Base-by-base conservation (phyloP, 2,888 invertebrate species). In the Morpho achilles region DNA sequence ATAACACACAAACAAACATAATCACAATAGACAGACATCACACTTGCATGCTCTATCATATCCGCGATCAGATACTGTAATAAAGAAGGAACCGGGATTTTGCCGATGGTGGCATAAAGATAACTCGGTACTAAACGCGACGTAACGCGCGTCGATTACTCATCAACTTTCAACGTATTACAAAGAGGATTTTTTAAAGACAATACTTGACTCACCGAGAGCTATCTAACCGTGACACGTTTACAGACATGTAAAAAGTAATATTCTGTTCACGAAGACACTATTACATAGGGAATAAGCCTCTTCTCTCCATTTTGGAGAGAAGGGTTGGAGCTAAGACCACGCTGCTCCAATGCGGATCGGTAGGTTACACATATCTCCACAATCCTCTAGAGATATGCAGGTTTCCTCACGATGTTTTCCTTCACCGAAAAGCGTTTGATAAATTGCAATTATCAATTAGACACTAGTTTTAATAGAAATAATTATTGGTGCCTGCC, bases 71-170 rank as follows among this genome's bases (percentile, higher is more conserved):
- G 63, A 66, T 67, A 63, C 69, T 64, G 65, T 64, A 68, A 69
- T 69, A 66, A 67, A 70, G 64, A 66, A 71, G 69, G 67, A 69
- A 69, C 67, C 71, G 70, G 75, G 73, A 75, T 72, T 73, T 71
- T 74, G 75, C 71, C 70, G 77, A 76, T 71, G 76, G 71, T 55
- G 63, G 60, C 71, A 71, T 70, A 70, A 70, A 78, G 76, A 77
- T 82, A 77, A 73, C 67, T 69, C 67, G 66, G 68, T 67, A 72
- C 72, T 75, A 72, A 73, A 75, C 72, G 75, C 76, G 74, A 77
- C 75, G 69, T 62, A 69, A 67, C 65, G 58, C 58, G 67, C 73
- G 73, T 72, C 69, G 71, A 73, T 79, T 72, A 71, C 70, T 75
- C 70, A 69, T 53, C 56, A 64, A 64, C 71, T 68, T 71, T 71